These are phyloP conservation scores for Pyrrhia umbra DNA, from an alignment of 2,888 invertebrate genomes.

Conservation along the genomic window DNA sequence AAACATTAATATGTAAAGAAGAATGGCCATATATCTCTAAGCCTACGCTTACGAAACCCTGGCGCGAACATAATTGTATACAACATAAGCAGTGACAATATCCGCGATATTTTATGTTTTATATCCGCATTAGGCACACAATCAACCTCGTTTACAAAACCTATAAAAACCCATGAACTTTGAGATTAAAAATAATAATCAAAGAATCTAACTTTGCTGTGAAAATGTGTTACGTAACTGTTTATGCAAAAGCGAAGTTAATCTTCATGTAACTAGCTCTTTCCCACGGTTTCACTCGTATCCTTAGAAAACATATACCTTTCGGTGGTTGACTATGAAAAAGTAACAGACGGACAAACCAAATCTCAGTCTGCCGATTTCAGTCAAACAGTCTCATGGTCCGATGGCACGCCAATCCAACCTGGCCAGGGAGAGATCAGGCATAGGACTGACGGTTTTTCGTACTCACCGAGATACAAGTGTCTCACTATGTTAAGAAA, in stretches of 20 bases:
- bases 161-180: slow-evolving; percentile 43
- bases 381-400: too few species aligned
- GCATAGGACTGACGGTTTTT: too few species aligned
- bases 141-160: slow-evolving; percentile 41
- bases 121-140: slow-evolving; percentile 33
- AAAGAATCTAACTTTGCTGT: slow-evolving; percentile 35
- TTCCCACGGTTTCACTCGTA: background rate
- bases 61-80: slow-evolving; percentile 22
- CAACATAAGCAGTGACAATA: slow-evolving; percentile 25
- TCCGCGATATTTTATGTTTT: slow-evolving; percentile 35
- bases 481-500: too few species aligned
- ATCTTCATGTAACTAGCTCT: background rate
- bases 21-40: background rate
- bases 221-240: slow-evolving; percentile 44
- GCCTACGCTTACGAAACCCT: slow-evolving; percentile 41
- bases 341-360: too few species aligned
- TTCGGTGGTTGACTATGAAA: too few species aligned
- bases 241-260: slow-evolving; percentile 42
- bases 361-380: too few species aligned
- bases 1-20: background rate
- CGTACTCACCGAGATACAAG: too few species aligned
- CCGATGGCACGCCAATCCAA: too few species aligned
- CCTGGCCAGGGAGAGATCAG: too few species aligned
- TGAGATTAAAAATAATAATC: slow-evolving; percentile 47
- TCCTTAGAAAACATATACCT: background rate